Conservation (phyloP, 2,113 vertebrate genomes). For the Myrmecophaga tridactyla region DNA sequence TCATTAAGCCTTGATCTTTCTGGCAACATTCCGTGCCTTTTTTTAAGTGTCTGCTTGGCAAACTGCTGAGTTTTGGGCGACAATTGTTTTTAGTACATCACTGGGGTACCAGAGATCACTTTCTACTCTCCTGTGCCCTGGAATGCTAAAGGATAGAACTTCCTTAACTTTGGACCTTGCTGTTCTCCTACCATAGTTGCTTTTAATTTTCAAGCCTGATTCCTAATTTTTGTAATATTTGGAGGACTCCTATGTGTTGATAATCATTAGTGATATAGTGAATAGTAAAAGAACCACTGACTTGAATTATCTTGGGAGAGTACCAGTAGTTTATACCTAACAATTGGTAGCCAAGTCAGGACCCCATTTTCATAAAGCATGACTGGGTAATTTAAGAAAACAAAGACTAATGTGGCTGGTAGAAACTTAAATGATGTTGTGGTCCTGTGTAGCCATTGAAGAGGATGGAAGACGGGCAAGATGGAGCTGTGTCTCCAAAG, state of each 20-base stretch:
- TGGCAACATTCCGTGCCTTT: conserved; percentile 59
- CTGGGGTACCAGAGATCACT: neutral
- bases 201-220: conserved; percentile 26
- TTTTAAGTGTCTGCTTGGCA: conserved; percentile 59
- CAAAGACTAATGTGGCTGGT: neutral
- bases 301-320: neutral
- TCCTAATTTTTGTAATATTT: neutral
- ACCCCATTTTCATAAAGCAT: conserved; percentile 12
- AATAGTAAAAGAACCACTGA: neutral
- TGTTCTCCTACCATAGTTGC: neutral
- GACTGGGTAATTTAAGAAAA: neutral
- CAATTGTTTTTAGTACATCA: conserved; percentile 13
- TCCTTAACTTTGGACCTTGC: neutral
- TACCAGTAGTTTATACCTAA: neutral
- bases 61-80: conserved; percentile 25
- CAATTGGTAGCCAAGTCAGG: neutral
- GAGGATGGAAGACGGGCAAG: neutral
- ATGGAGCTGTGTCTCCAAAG: neutral
- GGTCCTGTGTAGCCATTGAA: neutral
- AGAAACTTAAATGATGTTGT: neutral
- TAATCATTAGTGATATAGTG: neutral
- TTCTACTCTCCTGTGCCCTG: neutral
- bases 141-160: neutral
- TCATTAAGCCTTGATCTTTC: conserved; percentile 69
- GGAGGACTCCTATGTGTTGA: neutral